These are phyloP conservation scores for Pygmarrhopalites habei DNA, from an alignment of 1,140 invertebrate genomes.

Conservation along the genomic window DNA sequence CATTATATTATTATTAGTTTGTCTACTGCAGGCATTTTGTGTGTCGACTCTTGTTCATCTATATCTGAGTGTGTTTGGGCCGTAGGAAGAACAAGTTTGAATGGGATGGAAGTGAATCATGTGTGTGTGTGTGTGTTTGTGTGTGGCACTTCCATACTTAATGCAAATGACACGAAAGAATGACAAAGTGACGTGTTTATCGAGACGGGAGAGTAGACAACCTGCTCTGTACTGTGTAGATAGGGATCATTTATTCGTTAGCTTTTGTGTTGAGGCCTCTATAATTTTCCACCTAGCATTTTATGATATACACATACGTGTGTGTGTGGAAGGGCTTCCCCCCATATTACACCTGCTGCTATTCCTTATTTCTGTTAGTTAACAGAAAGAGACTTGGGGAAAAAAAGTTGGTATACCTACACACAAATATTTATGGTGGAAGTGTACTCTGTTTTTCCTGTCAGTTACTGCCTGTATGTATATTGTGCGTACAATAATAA, in stretches of 20 bases:
- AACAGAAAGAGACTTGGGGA: background rate
- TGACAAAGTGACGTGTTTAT: slow-evolving; percentile 14
- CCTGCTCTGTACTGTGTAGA: slow-evolving; percentile 1
- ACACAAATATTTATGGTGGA: too few relatives aligned
- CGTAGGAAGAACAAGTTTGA: background rate
- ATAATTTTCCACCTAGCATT: background rate
- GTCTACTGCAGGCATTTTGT: too few relatives aligned
- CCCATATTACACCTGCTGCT: slow-evolving; percentile 9
- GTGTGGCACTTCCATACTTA: background rate
- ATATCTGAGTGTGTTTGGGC: too few relatives aligned
- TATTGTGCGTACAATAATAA: too few relatives aligned
- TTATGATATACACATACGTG: too few relatives aligned
- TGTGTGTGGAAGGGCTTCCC: too few relatives aligned
- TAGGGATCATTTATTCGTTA: slow-evolving; percentile 10
- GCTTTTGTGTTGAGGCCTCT: background rate
- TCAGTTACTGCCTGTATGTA: too few relatives aligned
- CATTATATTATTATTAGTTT: too few relatives aligned
- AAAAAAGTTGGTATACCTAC: too few relatives aligned
- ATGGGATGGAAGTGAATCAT: background rate
- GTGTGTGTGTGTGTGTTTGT: too few relatives aligned
- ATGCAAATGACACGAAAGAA: slow-evolving; percentile 5
- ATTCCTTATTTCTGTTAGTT: background rate
- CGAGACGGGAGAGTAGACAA: background rate
- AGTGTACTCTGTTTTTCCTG: too few relatives aligned
- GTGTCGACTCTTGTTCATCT: too few relatives aligned